A percentile compares a stretch with the other conserved stretches of the same genome.
These are phyloP conservation scores for Patella ulyssiponensis DNA, from an alignment of 2,888 invertebrate species.

Conservation along the genomic window DNA sequence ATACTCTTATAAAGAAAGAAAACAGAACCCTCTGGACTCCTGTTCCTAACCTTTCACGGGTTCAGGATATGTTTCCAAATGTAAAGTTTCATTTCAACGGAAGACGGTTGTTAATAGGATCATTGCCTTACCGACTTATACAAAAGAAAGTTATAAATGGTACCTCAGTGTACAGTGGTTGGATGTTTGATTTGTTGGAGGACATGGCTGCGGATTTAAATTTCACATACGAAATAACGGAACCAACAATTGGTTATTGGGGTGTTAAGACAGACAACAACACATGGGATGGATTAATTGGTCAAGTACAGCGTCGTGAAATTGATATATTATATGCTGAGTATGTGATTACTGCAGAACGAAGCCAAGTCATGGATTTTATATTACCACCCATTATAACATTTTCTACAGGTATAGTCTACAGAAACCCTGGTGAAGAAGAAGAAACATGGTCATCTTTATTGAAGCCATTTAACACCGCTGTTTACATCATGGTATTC, in stretches of 20 bases:
- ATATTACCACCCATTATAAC: constrained; percentile 15
- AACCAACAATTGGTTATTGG: constrained; percentile 16
- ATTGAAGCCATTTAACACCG: not conserved
- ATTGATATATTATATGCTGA: constrained; percentile 17
- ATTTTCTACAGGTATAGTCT: constrained; percentile 3
- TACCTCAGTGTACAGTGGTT: constrained; percentile 12
- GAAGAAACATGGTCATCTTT: not conserved
- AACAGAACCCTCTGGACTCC: not conserved
- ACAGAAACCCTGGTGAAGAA: constrained; percentile 11
- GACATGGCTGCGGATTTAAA: constrained; percentile 7
- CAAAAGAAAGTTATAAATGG: not conserved
- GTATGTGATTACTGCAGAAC: not conserved
- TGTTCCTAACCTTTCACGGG: not conserved
- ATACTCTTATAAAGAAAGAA: not conserved
- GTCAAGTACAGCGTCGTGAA: not conserved
- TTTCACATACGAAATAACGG: constrained; percentile 16
- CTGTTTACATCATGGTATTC: not conserved
- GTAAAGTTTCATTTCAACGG: constrained; percentile 17
- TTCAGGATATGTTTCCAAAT: constrained; percentile 13
- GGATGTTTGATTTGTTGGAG: constrained; percentile 1
- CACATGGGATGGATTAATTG: not conserved
- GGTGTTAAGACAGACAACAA: not conserved
- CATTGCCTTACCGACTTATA: not conserved
- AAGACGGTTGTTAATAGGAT: not conserved
- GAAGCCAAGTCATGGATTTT: constrained; percentile 18